Evolutionary conservation across 2,888 invertebrate genomes (phyloP), one percentile per base, ranked within the genome.

Genomic region (Oxycera nigricornis): DNA sequence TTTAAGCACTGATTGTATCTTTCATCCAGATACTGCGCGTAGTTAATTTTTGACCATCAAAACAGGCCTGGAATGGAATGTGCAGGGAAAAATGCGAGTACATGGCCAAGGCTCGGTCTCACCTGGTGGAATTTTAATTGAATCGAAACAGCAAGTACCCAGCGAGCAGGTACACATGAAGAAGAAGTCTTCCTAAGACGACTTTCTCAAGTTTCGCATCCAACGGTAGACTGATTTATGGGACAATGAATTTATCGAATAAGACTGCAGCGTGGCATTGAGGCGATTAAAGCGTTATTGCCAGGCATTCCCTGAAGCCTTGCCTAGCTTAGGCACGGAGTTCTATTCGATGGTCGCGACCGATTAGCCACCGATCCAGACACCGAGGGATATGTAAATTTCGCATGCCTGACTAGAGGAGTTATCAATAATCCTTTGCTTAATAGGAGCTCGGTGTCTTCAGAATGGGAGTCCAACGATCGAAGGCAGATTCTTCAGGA

Each of bases 91-190:
- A 59, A 59, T 28, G 55, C 24, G 17, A n/a, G 61, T 61, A 26
- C 61, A 50, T 46, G 28, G 50, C 4, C 55, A 35, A 22, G 20
- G 52, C 22, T 70, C 52, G 20, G 55, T 31, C 31, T 50, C 68
- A 26, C 28, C 70, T 70, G 70, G 70, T 28, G 70, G 70, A 70
- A 70, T 70, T 70, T 70, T 70, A 70, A 70, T 70, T 70, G 55
- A 70, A 70, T 70, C 55, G 55, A 55, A 70, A 31, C 70, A 52
- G 70, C 70, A 31, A 52, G 70, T 52, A 55, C 24, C 55, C 24
- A n/a, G 17, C 62, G 22, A 65, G 24, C 24, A 39, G 22, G 65
- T 41, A 41, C 24, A 2, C 24, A 24, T 41, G 20, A 65, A 59
- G 59, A 7, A 39, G 14, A 9, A 24, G 17, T 22, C 14, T 52